phyloP scores from a whole-genome alignment of 2,888 invertebrate species.

The Cynaeus angustus region DNA sequence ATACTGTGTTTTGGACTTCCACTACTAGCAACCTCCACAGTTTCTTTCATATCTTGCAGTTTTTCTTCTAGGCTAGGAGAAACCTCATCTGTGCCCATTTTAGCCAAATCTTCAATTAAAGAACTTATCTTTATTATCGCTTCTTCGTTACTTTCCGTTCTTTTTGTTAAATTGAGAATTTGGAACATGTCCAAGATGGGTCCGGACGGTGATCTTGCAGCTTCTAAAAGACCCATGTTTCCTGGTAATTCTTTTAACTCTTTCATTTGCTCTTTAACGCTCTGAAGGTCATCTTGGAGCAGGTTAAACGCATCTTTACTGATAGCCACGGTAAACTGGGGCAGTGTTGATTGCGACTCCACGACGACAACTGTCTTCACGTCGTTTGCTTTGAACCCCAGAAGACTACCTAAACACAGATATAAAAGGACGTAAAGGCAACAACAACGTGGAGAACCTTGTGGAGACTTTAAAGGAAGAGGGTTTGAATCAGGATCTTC shows the following conservation, averaged over 20 bases:
- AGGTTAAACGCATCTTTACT: constrained; percentile 64
- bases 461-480: constrained; percentile 31
- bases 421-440: constrained; percentile 33
- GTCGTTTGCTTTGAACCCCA: neutral
- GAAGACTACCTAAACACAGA: constrained; percentile 36
- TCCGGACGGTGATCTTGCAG: constrained; percentile 52
- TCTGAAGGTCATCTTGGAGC: constrained; percentile 68
- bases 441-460: constrained; percentile 28
- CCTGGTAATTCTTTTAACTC: constrained; percentile 69
- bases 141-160: constrained; percentile 78
- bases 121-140: constrained; percentile 78
- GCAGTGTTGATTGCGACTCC: constrained; percentile 51
- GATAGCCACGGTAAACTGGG: constrained; percentile 63
- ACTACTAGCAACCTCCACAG: neutral
- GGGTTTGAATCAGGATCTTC: constrained; percentile 32
- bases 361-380: constrained; percentile 56
- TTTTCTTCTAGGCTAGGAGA: no score
- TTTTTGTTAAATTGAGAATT: constrained; percentile 76
- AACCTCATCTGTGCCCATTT: constrained; percentile 56
- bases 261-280: constrained; percentile 67
- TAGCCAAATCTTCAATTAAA: constrained; percentile 76
- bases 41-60: neutral
- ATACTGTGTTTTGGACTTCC: no score
- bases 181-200: constrained; percentile 80
- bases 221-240: constrained; percentile 70